A percentile compares a stretch with the other conserved stretches of the same genome.
Evolutionary conservation across 2,113 vertebrate genomes (phyloP).

Genomic region (Blennius ocellaris): DNA sequence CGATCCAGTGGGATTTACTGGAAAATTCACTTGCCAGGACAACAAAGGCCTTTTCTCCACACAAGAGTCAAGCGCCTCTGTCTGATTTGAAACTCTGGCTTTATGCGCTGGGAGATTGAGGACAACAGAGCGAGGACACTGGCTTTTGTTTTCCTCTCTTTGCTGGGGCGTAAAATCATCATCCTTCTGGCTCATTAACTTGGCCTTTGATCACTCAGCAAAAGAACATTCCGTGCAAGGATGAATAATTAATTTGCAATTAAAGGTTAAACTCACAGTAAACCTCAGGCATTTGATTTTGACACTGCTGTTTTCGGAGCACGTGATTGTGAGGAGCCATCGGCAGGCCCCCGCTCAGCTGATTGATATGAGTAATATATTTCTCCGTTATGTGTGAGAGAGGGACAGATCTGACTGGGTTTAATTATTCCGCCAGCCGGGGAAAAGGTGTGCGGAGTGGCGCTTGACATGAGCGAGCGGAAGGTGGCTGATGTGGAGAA

Average conservation of each 20-base stretch:
- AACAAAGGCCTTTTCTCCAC: slow-evolving; percentile 59
- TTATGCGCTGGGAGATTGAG: slow-evolving; percentile 30
- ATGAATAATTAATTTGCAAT: slow-evolving; percentile 80
- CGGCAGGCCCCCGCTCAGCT: slow-evolving; percentile 43
- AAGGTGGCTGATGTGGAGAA: neutral
- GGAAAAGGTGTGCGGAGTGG: slow-evolving; percentile 40
- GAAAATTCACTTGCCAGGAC: slow-evolving; percentile 53
- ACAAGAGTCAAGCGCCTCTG: slow-evolving; percentile 33
- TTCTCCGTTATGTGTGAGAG: slow-evolving; percentile 3
- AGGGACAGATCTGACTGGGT: slow-evolving; percentile 18
- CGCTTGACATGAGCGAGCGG: slow-evolving; percentile 20
- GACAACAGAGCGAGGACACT: slow-evolving; percentile 40
- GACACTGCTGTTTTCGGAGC: slow-evolving; percentile 29
- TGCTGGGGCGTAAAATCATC: slow-evolving; percentile 69
- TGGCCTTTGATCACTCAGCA: slow-evolving; percentile 71
- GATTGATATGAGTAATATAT: slow-evolving; percentile 71
- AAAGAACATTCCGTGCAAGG: slow-evolving; percentile 63
- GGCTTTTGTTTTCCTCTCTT: slow-evolving; percentile 62
- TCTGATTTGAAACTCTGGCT: slow-evolving; percentile 55
- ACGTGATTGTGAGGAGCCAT: slow-evolving; percentile 8
- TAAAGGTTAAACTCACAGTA: slow-evolving; percentile 76
- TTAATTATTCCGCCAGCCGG: slow-evolving; percentile 69
- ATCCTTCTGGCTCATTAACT: slow-evolving; percentile 74
- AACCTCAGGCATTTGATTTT: slow-evolving; percentile 68
- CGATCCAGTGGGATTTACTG: slow-evolving; percentile 56